Evolutionary conservation across 2,888 invertebrate genomes (phyloP), one percentile per base, ranked within the genome.

Genomic region (Lymantria dispar): DNA sequence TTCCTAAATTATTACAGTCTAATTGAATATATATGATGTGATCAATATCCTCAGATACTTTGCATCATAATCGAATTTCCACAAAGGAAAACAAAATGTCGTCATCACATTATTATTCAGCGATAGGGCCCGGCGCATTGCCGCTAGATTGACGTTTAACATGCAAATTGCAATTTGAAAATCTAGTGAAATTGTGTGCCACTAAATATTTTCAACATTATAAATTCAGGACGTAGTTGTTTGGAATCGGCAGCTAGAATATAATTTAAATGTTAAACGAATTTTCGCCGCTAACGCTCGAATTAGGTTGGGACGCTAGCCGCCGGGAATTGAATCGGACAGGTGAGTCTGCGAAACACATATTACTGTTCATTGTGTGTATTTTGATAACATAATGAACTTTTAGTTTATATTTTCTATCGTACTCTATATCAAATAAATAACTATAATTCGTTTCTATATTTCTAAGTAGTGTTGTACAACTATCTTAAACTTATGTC

Each of bases 81-180:
- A 82, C 85, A 85, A 90, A 89, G 90, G 89, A 87, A 88, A 88
- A 90, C 90, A 89, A 90, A 91, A 90, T 90, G 84, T 87, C 84
- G 76, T 71, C 80, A 77, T 76, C 75, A 64, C 86, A 90, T 91
- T 90, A 90, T 90, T 90, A 91, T 91, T 89, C 90, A 91, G 88
- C 72, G 84, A 85, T 86, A 88, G 86, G 87, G 86, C 85, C 80
- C 80, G 77, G 85, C 89, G 90, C 88, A 87, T 84, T 83, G 80
- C 79, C 80, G 75, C 64, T 76, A 79, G 85, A 86, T 90, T 88
- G 90, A 87, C 88, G 87, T 85, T 88, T 87, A 89, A 88, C 89
- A 91, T 91, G 90, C 87, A 91, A 90, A 90, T 90, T 90, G 87
- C 88, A 87, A 87, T 87, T 77, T 85, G 85, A 87, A 87, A 88